Evolutionary conservation across 2,888 invertebrate genomes (phyloP).

Genomic region (Linnaemya tessellans): DNA sequence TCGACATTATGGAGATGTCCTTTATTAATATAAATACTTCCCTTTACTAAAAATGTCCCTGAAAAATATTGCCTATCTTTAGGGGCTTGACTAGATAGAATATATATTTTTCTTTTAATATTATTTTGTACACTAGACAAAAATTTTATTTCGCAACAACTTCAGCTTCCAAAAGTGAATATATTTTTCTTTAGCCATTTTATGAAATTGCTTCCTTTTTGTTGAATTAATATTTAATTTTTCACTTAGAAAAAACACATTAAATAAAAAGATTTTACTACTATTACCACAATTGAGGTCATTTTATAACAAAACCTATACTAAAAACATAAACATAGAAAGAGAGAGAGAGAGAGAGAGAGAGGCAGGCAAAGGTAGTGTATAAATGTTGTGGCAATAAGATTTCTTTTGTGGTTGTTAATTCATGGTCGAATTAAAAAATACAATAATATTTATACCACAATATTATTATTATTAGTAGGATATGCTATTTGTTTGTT

Average conservation of each 20-base stretch:
- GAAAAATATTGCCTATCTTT: too few species aligned
- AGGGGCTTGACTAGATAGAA: too few species aligned
- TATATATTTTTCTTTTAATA: too few species aligned
- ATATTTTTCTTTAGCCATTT: neutral
- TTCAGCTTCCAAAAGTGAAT: neutral
- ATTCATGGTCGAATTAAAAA: conserved; percentile 50
- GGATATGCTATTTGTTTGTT: neutral
- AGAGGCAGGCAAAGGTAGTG: neutral
- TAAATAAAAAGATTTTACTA: conserved; percentile 5
- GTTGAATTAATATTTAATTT: conserved; percentile 33
- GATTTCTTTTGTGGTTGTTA: conserved; percentile 43
- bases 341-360: neutral
- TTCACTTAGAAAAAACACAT: conserved; percentile 16
- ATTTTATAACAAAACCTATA: conserved; percentile 2
- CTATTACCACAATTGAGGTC: conserved; percentile 18
- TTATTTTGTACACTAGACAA: neutral
- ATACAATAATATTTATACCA: conserved; percentile 43
- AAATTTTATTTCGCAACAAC: neutral
- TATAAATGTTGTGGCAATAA: neutral
- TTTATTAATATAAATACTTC: too few species aligned
- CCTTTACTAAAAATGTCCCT: too few species aligned
- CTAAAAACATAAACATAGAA: neutral
- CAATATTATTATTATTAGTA: conserved; percentile 43
- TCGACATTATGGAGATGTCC: too few species aligned
- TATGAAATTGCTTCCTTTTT: neutral